Evolutionary conservation across 2,797 vertebrate genomes (phyloP).

Genomic region (Rhinatrema bivittatum): DNA sequence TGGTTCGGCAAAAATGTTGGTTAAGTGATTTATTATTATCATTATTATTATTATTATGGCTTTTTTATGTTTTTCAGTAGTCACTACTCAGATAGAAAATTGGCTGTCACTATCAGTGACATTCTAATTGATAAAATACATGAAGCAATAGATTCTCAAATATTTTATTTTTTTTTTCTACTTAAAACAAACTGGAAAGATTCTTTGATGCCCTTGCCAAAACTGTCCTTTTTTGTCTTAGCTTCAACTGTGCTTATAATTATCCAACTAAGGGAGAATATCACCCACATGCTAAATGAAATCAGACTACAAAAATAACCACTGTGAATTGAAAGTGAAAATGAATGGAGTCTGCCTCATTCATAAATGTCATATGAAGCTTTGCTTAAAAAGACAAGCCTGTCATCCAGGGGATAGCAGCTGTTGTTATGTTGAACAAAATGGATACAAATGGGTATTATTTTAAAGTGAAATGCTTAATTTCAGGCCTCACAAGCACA

Average conservation of each 20-base stretch:
- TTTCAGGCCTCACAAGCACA: conserved; percentile 76
- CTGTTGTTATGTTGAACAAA: conserved; percentile 83
- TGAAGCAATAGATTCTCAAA: neutral
- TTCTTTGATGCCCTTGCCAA: conserved; percentile 22
- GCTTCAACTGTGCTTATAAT: conserved; percentile 27
- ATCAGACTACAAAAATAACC: conserved; percentile 36
- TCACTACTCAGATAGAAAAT: too few relatives aligned
- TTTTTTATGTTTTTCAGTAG: too few relatives aligned
- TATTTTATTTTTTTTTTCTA: conserved; percentile 3
- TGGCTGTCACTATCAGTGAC: too few relatives aligned
- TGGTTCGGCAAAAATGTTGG: too few relatives aligned
- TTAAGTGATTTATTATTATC: too few relatives aligned
- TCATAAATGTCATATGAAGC: conserved; percentile 71
- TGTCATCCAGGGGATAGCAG: conserved; percentile 66
- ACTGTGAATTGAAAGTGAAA: conserved; percentile 50
- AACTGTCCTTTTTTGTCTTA: conserved; percentile 18
- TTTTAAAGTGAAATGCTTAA: conserved; percentile 78
- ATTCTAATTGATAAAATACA: conserved; percentile 1
- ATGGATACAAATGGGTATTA: conserved; percentile 89
- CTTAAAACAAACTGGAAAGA: neutral
- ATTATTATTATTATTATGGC: too few relatives aligned
- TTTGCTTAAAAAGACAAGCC: conserved; percentile 59
- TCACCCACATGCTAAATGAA: conserved; percentile 23
- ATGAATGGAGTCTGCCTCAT: conserved; percentile 59
- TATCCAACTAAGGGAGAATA: conserved; percentile 38